These are phyloP conservation scores for Euspilapteryx auroguttella DNA, from an alignment of 2,888 invertebrate species.

Conservation along the genomic window DNA sequence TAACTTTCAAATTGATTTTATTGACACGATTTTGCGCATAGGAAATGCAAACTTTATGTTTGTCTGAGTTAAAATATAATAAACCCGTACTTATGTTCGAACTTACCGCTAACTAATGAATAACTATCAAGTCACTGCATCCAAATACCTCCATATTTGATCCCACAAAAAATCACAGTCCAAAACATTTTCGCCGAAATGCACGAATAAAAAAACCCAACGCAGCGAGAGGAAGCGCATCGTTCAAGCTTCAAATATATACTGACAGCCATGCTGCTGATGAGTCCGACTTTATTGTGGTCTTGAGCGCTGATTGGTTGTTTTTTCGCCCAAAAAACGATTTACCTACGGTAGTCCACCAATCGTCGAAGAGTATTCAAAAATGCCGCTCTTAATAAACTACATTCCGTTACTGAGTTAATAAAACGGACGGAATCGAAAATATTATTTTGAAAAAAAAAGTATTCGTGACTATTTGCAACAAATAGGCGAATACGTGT, in stretches of 20 bases:
- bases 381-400: no score
- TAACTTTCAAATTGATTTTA: constrained; percentile 25
- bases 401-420: no score
- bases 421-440: no score
- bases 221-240: constrained; percentile 82
- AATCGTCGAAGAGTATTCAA: constrained; percentile 26
- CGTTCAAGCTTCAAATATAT: constrained; percentile 90
- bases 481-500: no score
- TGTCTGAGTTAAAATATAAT: no score
- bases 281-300: constrained; percentile 82
- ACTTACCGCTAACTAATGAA: no score
- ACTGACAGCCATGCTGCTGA: constrained; percentile 95
- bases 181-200: constrained; percentile 54
- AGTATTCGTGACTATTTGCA: no score
- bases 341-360: constrained; percentile 19
- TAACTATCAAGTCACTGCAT: constrained; percentile 52
- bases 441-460: no score
- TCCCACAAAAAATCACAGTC: constrained; percentile 53
- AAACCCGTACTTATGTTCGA: no score
- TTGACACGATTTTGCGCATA: constrained; percentile 16
- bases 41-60: no score
- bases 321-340: constrained; percentile 27
- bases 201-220: constrained; percentile 61
- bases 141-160: constrained; percentile 57
- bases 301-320: constrained; percentile 68